Base-by-base conservation (phyloP, 2,113 vertebrate genomes). In the Gymnorhina tibicen region DNA sequence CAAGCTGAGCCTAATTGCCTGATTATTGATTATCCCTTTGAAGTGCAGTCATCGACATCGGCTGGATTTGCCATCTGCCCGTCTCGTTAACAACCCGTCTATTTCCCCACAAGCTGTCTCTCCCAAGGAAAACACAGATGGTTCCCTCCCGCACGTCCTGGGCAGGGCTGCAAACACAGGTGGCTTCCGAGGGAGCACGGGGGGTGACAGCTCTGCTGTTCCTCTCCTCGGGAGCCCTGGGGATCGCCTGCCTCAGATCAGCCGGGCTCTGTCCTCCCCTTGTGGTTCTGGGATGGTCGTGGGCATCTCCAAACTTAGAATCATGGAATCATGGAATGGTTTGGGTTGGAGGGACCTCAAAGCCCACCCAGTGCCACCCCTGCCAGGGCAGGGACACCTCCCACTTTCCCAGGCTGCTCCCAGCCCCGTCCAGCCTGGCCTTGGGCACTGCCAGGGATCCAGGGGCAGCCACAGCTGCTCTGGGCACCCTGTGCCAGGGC, bases 21-120 rank as follows among this genome's bases (percentile, higher is more conserved):
- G 78, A 94, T 96, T 95, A 95, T 96, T 95, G 94, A 96, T 96
- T 73, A 95, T 85, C 69, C 68, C 91, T 76, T 50, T 85, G 88
- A 91, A 97, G 88, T 59, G 86, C 75, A 89, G 87, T 60, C 89
- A 83, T 85, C 84, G 62, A 47, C 80, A 53, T 46, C 4, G 49
- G 67, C 80, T 37, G 76, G 73, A 47, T 94, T 59, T 94, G 94
- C 96, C 95, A 95, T 95, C 95, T 95, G 95, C 87, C 85, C 64
- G 70, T 85, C 94, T 87, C 56, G 15, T 84, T 89, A 63, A 28
- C 82, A 93, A 16, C 73, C 80, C 35, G 1, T 68, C 89, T 95
- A 75, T 94, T 92, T 81, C 89, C 67, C 94, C 93, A 94, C 81
- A 84, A 91, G 84, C 94, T 95, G 73, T n/a, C 80, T 87, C 50